phyloP scores from a whole-genome alignment of 1,140 invertebrate species.

The Ridgeia piscesae region DNA sequence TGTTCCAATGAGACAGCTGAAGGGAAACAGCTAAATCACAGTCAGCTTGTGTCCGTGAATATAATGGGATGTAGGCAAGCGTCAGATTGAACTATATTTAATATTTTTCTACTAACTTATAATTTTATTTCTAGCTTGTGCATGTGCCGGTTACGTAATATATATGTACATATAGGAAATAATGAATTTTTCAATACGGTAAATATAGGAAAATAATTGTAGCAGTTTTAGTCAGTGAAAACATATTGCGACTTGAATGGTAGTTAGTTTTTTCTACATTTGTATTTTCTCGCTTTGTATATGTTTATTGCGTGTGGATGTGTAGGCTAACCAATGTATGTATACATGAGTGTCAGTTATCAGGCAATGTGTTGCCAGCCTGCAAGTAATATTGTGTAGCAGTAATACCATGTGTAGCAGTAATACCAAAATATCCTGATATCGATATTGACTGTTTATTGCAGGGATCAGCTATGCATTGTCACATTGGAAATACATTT shows the following conservation, averaged over 20 bases:
- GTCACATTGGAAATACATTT: neutral
- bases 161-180: neutral
- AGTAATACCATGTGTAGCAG: neutral
- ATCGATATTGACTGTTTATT: neutral
- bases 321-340: neutral
- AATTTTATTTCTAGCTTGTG: neutral
- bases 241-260: neutral
- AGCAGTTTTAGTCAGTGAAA: neutral
- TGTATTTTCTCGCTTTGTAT: neutral
- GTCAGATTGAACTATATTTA: neutral
- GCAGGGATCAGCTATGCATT: neutral
- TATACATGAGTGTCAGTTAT: neutral
- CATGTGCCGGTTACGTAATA: neutral
- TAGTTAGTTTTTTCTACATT: conserved; percentile 6
- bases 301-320: neutral
- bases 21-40: neutral
- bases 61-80: neutral
- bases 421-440: neutral
- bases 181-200: neutral
- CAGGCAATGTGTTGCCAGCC: neutral
- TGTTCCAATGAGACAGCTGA: neutral
- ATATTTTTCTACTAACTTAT: conserved; percentile 7
- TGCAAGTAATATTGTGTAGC: too few species aligned
- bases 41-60: neutral
- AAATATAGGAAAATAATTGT: neutral